A percentile compares a stretch with the other conserved stretches of the same genome.
These are phyloP conservation scores for Leptoclinus maculatus DNA, from an alignment of 2,797 vertebrate species.

Conservation along the genomic window DNA sequence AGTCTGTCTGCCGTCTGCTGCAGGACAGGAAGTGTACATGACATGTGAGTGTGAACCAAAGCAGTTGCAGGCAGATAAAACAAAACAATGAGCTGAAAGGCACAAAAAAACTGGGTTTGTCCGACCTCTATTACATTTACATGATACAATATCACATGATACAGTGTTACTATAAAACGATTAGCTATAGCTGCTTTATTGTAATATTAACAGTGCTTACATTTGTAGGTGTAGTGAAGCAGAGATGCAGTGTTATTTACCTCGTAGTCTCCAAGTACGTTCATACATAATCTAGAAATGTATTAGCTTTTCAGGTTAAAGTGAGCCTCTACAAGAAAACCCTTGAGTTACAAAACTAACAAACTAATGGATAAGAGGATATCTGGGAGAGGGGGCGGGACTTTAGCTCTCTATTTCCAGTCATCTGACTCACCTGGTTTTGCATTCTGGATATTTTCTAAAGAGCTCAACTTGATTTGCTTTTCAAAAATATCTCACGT, in stretches of 20 bases:
- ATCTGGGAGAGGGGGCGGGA: not conserved
- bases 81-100: not conserved
- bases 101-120: not conserved
- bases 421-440: slow-evolving; percentile 8
- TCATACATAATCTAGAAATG: not conserved
- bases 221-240: not conserved
- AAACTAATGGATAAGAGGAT: not conserved
- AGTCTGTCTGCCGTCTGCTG: not conserved
- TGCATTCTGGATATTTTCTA: not conserved
- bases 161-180: not conserved
- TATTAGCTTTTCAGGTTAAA: not conserved
- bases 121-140: no score
- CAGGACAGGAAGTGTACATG: not conserved
- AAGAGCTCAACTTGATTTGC: not conserved
- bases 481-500: not conserved
- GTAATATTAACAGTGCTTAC: not conserved
- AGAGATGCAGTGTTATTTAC: not conserved
- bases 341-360: not conserved
- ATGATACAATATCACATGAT: not conserved
- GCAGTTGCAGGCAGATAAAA: not conserved
- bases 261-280: not conserved
- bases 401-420: not conserved
- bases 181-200: not conserved
- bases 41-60: not conserved
- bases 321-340: not conserved